A percentile compares a stretch with the other conserved stretches of the same genome.
phyloP scores from a whole-genome alignment of 2,888 invertebrate species.

The Psylliodes chrysocephalus region DNA sequence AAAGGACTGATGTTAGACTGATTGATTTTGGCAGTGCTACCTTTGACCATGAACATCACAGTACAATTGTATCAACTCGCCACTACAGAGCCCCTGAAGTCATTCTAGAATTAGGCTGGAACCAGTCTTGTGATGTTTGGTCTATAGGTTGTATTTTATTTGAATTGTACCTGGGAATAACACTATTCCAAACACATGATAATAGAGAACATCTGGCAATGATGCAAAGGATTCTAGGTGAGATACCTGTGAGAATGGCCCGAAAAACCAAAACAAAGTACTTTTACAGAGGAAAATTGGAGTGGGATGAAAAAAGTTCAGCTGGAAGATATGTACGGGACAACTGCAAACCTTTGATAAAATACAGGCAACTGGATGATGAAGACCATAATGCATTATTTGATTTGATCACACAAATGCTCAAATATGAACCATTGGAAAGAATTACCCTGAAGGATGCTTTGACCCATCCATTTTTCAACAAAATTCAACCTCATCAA shows the following conservation, averaged over 20 bases:
- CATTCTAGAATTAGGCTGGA: slow-evolving; percentile 97
- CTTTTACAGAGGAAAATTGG: slow-evolving; percentile 96
- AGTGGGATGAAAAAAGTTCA: slow-evolving; percentile 97
- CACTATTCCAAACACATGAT: slow-evolving; percentile 99
- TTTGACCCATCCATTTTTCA: slow-evolving; percentile 92
- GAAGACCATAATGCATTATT: slow-evolving; percentile 94
- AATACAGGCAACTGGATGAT: slow-evolving; percentile 87
- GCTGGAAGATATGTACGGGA: slow-evolving; percentile 97
- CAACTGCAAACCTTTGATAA: slow-evolving; percentile 94
- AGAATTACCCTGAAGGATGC: slow-evolving; percentile 90
- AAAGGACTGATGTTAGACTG: slow-evolving; percentile 92
- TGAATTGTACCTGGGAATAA: slow-evolving; percentile 97
- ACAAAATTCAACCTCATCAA: slow-evolving; percentile 82
- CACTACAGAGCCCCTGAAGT: slow-evolving; percentile 99
- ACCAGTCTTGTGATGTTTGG: slow-evolving; percentile 99
- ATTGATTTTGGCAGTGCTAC: slow-evolving; percentile 99
- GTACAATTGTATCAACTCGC: slow-evolving; percentile 97
- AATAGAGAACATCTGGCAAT: slow-evolving; percentile 99
- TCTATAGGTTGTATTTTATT: slow-evolving; percentile 99
- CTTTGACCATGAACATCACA: slow-evolving; percentile 99
- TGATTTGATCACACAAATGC: slow-evolving; percentile 93
- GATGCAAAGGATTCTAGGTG: slow-evolving; percentile 99
- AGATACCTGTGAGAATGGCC: slow-evolving; percentile 92
- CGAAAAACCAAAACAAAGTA: slow-evolving; percentile 95
- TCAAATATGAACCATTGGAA: slow-evolving; percentile 95